Evolutionary conservation across 2,888 invertebrate genomes (phyloP), one percentile per base, ranked within the genome.

Genomic region (Amphipyra berbera): DNA sequence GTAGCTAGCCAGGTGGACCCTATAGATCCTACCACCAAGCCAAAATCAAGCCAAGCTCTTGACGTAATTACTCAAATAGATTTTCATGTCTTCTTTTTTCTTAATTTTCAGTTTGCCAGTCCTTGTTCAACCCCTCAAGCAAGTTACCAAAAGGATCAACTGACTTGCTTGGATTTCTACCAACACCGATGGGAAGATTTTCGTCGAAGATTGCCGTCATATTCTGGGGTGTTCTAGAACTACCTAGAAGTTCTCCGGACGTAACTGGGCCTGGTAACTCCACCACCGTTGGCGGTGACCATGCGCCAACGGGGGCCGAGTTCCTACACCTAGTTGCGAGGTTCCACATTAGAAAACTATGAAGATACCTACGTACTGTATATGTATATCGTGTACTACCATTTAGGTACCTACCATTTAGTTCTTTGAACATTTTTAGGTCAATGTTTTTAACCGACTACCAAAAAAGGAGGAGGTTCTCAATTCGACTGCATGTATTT

Each of bases 221-320:
- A 15, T 41, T 66, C 61, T 63, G 65, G 67, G 10, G 60, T 46
- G 30, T 55, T 63, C 48, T 71, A 61, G 50, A 61, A 59, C 41
- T 7, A 13, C 50, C 55, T 54, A 58, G 62, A 64, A 68, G 55
- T 45, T 78, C 83, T 60, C 65, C 85, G 73, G 80, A 86, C 90
- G 94, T 92, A 87, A 67, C 91, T 93, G 89, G 96, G 96, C 95
- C 93, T 97, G 97, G 97, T 97, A 97, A 97, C 97, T 97, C 97
- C 97, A 97, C 97, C 97, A 97, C 97, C 97, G 97, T 97, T 97
- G 97, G 97, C 97, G 94, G 90, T 92, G 84, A 82, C 88, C 76
- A 83, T 85, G 86, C 91, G 97, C 96, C 97, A 96, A 96, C 96
- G 97, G 97, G 95, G 96, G 96, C 95, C 95, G 96, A 97, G 97